Evolutionary conservation across 1,140 invertebrate genomes (phyloP).

Genomic region (Bombus affinis): DNA sequence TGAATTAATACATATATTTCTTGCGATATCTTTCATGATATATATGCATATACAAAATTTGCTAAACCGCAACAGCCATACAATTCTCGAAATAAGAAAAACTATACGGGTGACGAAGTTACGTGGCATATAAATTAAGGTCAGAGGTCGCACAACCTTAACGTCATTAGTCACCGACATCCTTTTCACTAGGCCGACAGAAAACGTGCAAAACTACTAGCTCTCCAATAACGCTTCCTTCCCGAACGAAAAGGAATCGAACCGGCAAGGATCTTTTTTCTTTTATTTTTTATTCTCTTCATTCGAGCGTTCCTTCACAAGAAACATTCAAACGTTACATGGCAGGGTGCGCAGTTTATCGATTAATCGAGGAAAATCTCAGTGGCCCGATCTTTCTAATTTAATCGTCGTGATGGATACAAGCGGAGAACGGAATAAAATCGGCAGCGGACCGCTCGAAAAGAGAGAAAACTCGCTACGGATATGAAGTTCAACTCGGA

Average conservation of each 20-base stretch:
- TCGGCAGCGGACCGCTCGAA: neutral
- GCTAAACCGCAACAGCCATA: too few species aligned
- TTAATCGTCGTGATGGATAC: constrained; percentile 52
- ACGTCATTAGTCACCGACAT: constrained; percentile 25
- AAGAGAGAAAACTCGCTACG: constrained; percentile 4
- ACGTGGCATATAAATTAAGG: constrained; percentile 21
- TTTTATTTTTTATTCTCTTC: too few species aligned
- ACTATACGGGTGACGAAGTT: neutral
- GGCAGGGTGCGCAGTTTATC: constrained; percentile 9
- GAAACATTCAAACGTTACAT: constrained; percentile 33
- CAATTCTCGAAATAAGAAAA: neutral
- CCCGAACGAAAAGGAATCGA: constrained; percentile 16
- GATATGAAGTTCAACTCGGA: constrained; percentile 48
- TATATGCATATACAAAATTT: neutral
- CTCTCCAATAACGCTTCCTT: constrained; percentile 10
- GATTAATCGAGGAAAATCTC: constrained; percentile 28
- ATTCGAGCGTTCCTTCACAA: neutral
- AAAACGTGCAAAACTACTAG: constrained; percentile 11
- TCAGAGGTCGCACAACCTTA: neutral
- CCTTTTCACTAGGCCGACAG: neutral
- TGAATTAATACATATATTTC: too few species aligned
- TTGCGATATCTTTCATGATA: neutral
- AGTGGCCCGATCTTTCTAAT: constrained; percentile 51
- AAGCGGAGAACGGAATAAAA: neutral
- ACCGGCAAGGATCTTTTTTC: neutral